Evolutionary conservation across 2,888 invertebrate species (phyloP).

Genomic region (Lycocerus yunnanus): DNA sequence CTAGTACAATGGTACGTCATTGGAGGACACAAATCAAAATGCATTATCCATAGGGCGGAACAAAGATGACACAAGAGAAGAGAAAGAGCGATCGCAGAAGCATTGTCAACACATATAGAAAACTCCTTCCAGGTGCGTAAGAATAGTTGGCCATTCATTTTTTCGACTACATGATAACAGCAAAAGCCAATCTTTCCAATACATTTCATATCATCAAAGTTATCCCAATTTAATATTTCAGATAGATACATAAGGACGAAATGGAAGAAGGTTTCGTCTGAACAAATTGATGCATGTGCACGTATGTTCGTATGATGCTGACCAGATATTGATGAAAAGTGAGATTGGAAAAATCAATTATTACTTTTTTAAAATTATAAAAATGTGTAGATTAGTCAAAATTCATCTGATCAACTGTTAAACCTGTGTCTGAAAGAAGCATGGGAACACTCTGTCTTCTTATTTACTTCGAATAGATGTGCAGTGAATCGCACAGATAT

Average conservation of each 20-base stretch:
- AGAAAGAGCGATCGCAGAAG: conserved; percentile 38
- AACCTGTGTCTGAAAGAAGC: conserved; percentile 35
- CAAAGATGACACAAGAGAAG: conserved; percentile 27
- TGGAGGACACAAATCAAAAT: conserved; percentile 47
- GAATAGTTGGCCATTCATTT: conserved; percentile 42
- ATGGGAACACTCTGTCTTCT: conserved; percentile 35
- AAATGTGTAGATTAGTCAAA: not conserved
- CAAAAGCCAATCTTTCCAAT: not conserved
- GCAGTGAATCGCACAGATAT: conserved; percentile 38
- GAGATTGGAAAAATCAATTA: not conserved
- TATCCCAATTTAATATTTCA: not conserved
- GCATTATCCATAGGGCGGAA: conserved; percentile 40
- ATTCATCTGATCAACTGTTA: conserved; percentile 32
- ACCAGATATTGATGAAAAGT: not conserved
- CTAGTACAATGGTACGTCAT: conserved; percentile 41
- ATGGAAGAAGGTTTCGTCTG: not conserved
- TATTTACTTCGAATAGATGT: conserved; percentile 37
- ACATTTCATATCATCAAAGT: not conserved
- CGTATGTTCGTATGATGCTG: not conserved
- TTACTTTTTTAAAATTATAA: not conserved
- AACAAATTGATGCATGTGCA: not conserved
- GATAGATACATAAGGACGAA: not conserved
- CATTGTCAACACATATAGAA: conserved; percentile 46
- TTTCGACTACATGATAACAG: conserved; percentile 12
- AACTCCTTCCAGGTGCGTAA: conserved; percentile 47